Base-by-base conservation (phyloP, 23 tunicate species). In the Clavelina lepadiformis region DNA sequence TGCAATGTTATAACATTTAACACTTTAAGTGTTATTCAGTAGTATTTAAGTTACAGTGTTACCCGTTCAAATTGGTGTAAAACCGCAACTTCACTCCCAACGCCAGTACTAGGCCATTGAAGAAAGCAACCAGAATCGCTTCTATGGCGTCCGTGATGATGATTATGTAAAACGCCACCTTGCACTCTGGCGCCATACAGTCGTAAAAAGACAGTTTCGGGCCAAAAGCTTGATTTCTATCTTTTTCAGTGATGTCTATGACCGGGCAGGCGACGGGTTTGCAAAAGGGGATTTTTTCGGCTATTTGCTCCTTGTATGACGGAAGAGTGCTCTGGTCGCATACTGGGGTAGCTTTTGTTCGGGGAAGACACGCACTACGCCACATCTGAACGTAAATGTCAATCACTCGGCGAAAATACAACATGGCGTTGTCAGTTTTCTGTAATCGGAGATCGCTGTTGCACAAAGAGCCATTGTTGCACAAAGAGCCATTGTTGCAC, bases 111-210 rank as follows among this genome's bases (percentile, higher is more conserved):
- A 8, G 18, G 3, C 68, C 68, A 35, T 63, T 63, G n/a, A 29
- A 7, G 22, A 35, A 28, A 7, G 68, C 50, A 36, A 63, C 38
- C 24, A 63, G 3, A 35, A 63, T 19, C 3, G 28, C n/a, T 3
- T 36, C 51, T 5, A 36, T 15, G 21, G 38, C 25, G 38, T 63
- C 68, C 7, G 25, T 3, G 68, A 63, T 15, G 20, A 63, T 36
- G 38, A 36, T 21, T 3, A 63, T 35, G 25, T 34, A 63, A 63
- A 63, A 63, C 22, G 51, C 68, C 4, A 15, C 21, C 25, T 23
- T 50, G 26, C 68, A 63, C 21, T 13, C 20, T 63, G 3, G 5
- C 49, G 68, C 28, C 68, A 63, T 63, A 3, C 51, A 35, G 23
- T 63, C 50, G 22, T 18, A 27, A 6, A 27, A 7, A n/a, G 59